Base-by-base conservation (phyloP, 2,888 invertebrate species). In the Stenolophus ochropezus region DNA sequence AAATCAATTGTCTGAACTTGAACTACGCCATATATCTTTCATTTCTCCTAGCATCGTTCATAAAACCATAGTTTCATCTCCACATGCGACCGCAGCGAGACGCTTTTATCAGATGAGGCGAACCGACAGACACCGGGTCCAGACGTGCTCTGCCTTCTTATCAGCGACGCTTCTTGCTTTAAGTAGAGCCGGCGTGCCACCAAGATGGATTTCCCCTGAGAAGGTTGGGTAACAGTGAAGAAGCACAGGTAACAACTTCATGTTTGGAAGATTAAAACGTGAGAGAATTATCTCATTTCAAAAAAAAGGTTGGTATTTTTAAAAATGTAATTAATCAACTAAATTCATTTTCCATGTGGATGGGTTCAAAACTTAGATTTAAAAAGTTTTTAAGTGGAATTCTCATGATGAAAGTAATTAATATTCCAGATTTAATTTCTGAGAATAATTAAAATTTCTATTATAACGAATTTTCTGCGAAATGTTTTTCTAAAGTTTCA, bases 61-160 rank as follows among this genome's bases (percentile, higher is more conserved):
- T 21, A 11, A 56, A 25, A 27, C 27, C n/a, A 33, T 33, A 69
- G 61, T 61, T 61, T 61, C 61, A 61, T 61, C 33, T 69, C 33
- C 20, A 56, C 33, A 42, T 42, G 33, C 25, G 61, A 25, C n/a
- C 25, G 23, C 14, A 42, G 33, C 33, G 42, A 1, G n/a, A 47
- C 20, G 47, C 47, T 73, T 73, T 49, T 73, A 73, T 73, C 73
- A 73, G 49, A 73, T 73, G 49, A 73, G 23, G 21, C 16, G 21
- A 73, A 73, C 47, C 49, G 21, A 49, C 73, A 49, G 23, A 73
- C 73, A 49, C 73, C 73, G 49, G 18, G 21, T n/a, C n/a, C 23
- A 73, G 47, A 73, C 73, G 73, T 73, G 73, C 73, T 18, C 14
- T 23, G 73, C 23, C 21, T 73, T 21, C 33, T 27, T 69, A 69